Evolutionary conservation across 2,888 invertebrate genomes (phyloP).

Genomic region (Eupithecia inturbata): DNA sequence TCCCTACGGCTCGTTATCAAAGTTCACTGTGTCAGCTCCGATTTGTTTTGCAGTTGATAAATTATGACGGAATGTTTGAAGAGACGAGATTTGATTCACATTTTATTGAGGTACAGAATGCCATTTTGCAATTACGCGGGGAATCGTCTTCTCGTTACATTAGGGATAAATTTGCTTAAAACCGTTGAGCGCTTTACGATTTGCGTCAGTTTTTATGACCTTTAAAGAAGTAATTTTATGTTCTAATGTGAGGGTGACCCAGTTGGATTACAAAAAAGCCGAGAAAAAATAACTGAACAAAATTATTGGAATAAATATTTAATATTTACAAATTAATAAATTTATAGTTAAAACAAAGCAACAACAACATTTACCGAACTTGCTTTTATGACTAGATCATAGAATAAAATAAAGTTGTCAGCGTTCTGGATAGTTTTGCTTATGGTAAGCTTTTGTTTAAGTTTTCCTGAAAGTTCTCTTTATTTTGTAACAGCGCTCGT

Average conservation of each 20-base stretch:
- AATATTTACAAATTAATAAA: too few relatives aligned
- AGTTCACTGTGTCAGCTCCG: background rate
- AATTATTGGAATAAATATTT: background rate
- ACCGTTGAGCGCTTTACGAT: conserved; percentile 1
- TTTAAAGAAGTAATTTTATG: background rate
- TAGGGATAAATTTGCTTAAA: conserved; percentile 7
- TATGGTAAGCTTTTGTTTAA: background rate
- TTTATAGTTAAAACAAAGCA: too few relatives aligned
- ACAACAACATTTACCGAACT: background rate
- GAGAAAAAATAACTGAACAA: background rate
- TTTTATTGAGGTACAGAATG: conserved; percentile 19
- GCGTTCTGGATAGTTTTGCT: background rate
- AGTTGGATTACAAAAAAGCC: background rate
- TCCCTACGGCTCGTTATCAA: conserved; percentile 11
- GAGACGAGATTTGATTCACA: conserved; percentile 20
- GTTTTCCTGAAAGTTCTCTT: conserved; percentile 2
- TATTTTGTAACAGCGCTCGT: conserved; percentile 15
- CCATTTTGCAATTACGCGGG: conserved; percentile 12
- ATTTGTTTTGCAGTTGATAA: conserved; percentile 11
- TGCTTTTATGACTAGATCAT: conserved; percentile 6
- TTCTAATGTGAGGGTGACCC: background rate
- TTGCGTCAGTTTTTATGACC: background rate
- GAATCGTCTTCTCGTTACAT: conserved; percentile 14
- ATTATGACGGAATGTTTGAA: conserved; percentile 13
- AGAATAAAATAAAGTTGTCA: background rate